Percentiles rank a stretch among this genome's conserved stretches.
These are phyloP conservation scores for Peucedramus taeniatus DNA, from an alignment of 2,113 vertebrate genomes.

Conservation along the genomic window DNA sequence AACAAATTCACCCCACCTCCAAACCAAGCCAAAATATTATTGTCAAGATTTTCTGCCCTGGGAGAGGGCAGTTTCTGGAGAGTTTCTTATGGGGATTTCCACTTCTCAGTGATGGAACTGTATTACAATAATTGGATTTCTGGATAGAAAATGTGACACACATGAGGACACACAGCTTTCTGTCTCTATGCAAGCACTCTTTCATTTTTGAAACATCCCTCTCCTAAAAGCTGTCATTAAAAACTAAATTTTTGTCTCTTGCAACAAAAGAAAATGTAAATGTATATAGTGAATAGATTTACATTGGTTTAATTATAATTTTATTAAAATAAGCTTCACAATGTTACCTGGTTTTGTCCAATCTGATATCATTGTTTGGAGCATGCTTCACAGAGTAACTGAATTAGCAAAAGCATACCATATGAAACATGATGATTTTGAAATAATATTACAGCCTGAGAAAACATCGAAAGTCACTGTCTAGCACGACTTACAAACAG, in stretches of 20 bases:
- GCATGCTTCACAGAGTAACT: background rate
- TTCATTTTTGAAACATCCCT: background rate
- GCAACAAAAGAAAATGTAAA: background rate
- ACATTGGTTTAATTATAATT: background rate
- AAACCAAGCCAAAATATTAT: background rate
- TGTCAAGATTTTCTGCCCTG: background rate
- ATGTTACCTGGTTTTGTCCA: background rate
- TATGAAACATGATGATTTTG: background rate
- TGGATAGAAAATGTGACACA: background rate
- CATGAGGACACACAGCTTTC: background rate
- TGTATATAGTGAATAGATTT: background rate
- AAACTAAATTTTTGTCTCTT: background rate
- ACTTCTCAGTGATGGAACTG: background rate
- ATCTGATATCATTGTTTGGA: background rate
- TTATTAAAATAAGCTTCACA: background rate
- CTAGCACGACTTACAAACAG: background rate
- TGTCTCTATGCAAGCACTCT: background rate
- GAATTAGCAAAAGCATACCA: background rate
- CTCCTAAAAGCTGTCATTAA: background rate
- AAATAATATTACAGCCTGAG: background rate
- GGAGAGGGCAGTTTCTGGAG: background rate
- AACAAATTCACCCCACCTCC: background rate
- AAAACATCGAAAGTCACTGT: background rate
- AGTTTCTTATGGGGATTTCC: background rate
- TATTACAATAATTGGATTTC: background rate